Evolutionary conservation across 2,888 invertebrate genomes (phyloP).

Genomic region (Ochropacha duplaris): DNA sequence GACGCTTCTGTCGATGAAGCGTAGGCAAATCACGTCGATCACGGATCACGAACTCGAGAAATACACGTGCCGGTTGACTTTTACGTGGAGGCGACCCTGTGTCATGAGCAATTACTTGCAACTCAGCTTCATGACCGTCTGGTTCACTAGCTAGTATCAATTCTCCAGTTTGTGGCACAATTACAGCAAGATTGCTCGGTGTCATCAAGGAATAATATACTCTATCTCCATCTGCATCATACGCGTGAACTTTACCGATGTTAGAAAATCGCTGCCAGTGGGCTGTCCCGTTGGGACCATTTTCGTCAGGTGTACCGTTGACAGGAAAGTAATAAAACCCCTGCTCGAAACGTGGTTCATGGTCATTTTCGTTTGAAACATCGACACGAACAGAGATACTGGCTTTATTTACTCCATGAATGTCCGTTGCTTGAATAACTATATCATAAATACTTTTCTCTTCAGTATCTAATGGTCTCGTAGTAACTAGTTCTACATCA

Average conservation of each 20-base stretch:
- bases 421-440: conserved; percentile 90
- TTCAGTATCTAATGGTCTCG: conserved; percentile 91
- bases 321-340: conserved; percentile 90
- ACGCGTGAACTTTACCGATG: conserved; percentile 93
- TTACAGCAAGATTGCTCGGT: conserved; percentile 91
- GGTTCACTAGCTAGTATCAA: conserved; percentile 92
- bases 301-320: conserved; percentile 84
- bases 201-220: conserved; percentile 93
- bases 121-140: conserved; percentile 85
- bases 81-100: conserved; percentile 88
- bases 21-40: conserved; percentile 84
- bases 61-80: conserved; percentile 89
- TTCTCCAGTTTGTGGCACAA: conserved; percentile 96
- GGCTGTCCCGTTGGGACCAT: conserved; percentile 83
- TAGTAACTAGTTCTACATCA: conserved; percentile 89
- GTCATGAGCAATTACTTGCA: conserved; percentile 93
- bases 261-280: conserved; percentile 91
- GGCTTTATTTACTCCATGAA: conserved; percentile 90
- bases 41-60: conserved; percentile 87
- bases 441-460: conserved; percentile 87
- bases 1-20: conserved; percentile 87
- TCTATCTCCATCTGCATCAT: conserved; percentile 95
- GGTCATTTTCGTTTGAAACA: conserved; percentile 95
- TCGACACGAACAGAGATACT: conserved; percentile 89
- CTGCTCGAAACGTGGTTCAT: conserved; percentile 92